Conservation (phyloP, 2,113 vertebrate genomes). For the Gadus chalcogrammus region DNA sequence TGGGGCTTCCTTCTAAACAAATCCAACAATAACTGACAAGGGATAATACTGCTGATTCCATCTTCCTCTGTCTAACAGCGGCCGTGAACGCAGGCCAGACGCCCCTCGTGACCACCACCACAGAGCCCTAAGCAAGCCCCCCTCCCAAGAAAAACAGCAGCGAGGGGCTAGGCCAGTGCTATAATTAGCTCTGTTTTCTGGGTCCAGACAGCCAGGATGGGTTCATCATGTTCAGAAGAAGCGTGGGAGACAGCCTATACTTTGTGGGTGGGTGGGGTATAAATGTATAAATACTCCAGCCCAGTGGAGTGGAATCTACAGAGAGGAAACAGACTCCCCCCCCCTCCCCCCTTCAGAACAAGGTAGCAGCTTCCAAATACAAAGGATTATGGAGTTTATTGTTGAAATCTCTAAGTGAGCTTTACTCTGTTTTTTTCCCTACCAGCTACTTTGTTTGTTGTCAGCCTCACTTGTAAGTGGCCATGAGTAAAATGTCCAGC, state of each 20-base stretch:
- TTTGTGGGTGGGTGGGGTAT: too few species aligned
- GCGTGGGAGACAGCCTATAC: slow-evolving; percentile 4
- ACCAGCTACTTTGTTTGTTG: too few species aligned
- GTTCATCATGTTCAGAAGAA: slow-evolving; percentile 17
- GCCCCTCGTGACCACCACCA: slow-evolving; percentile 30
- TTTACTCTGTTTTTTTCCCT: too few species aligned
- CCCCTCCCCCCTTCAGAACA: too few species aligned
- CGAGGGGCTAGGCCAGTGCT: slow-evolving; percentile 40
- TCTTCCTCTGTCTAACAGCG: slow-evolving; percentile 41
- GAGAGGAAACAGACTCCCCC: slow-evolving; percentile 33
- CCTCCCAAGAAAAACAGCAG: slow-evolving; percentile 49
- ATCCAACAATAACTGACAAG: slow-evolving; percentile 29
- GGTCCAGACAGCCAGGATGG: slow-evolving; percentile 18
- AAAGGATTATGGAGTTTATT: too few species aligned
- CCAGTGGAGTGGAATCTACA: slow-evolving; percentile 19
- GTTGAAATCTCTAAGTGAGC: too few species aligned
- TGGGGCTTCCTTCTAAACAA: slow-evolving; percentile 2
- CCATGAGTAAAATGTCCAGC: too few species aligned
- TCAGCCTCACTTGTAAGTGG: too few species aligned
- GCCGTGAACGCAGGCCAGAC: slow-evolving; percentile 42
- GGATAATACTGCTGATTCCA: slow-evolving; percentile 6
- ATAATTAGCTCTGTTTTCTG: slow-evolving; percentile 47
- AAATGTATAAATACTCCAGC: slow-evolving; percentile 32
- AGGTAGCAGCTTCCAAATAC: too few species aligned
- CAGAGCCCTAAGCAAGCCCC: slow-evolving; percentile 32